Evolutionary conservation across 2,113 vertebrate genomes (phyloP).

Genomic region (Anoplopoma fimbria): DNA sequence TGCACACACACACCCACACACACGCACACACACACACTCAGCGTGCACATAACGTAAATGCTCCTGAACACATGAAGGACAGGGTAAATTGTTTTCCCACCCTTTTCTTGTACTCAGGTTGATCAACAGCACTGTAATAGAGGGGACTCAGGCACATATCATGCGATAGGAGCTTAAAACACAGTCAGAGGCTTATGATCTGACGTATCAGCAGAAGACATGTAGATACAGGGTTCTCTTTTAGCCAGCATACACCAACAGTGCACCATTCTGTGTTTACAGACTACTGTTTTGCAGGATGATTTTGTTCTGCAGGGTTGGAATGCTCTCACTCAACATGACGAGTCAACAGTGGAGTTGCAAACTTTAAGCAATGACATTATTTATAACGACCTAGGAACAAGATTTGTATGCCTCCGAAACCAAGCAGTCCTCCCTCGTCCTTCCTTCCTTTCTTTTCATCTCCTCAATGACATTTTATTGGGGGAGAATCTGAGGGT

Average conservation of each 20-base stretch:
- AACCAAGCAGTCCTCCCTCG: conserved; percentile 49
- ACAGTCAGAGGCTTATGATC: conserved; percentile 61
- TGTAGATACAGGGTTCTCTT: conserved; percentile 44
- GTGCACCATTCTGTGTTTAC: conserved; percentile 45
- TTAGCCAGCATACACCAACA: conserved; percentile 52
- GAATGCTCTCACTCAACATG: conserved; percentile 67
- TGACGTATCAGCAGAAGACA: conserved; percentile 58
- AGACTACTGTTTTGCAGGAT: conserved; percentile 44
- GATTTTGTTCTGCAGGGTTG: conserved; percentile 56
- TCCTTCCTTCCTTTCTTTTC: conserved; percentile 10
- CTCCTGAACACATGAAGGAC: conserved; percentile 54
- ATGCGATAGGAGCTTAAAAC: conserved; percentile 67
- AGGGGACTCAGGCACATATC: conserved; percentile 68
- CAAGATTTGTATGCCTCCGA: conserved; percentile 47
- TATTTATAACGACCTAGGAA: conserved; percentile 54
- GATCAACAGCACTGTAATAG: conserved; percentile 47
- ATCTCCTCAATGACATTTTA: conserved; percentile 35
- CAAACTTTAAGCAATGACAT: conserved; percentile 59
- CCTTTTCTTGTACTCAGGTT: conserved; percentile 56
- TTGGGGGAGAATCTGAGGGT: conserved; percentile 39
- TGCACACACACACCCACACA: conserved; percentile 5
- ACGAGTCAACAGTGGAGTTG: conserved; percentile 56
- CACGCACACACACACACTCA: conserved; percentile 31
- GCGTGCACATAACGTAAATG: conserved; percentile 47
- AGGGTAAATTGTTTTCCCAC: conserved; percentile 14